phyloP scores from a whole-genome alignment of 2,113 vertebrate genomes.

The Gnathonemus echidnorhynchus region DNA sequence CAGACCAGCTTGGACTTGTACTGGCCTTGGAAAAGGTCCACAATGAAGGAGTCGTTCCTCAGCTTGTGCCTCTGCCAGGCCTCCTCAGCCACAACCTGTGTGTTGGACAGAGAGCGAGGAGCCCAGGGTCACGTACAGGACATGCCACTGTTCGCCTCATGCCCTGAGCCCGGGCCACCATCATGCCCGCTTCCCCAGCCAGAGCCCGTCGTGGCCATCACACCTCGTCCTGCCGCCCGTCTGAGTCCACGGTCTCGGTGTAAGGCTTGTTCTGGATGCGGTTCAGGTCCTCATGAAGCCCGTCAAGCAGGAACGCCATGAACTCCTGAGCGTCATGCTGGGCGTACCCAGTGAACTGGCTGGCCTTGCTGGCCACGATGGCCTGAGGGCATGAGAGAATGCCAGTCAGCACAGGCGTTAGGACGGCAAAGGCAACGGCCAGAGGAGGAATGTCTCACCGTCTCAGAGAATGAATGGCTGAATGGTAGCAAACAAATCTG shows the following conservation, averaged over 20 bases:
- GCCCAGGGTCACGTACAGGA: neutral
- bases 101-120: constrained; percentile 9
- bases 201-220: neutral
- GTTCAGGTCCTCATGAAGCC: constrained; percentile 95
- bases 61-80: constrained; percentile 98
- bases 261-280: constrained; percentile 97
- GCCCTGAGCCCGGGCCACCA: neutral
- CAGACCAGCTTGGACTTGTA: constrained; percentile 98
- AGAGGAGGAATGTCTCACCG: neutral
- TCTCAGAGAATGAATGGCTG: neutral
- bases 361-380: constrained; percentile 94
- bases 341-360: constrained; percentile 96
- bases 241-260: constrained; percentile 90
- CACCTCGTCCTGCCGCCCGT: constrained; percentile 90
- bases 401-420: neutral
- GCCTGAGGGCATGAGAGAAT: constrained; percentile 58
- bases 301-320: constrained; percentile 95
- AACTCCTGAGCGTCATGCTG: constrained; percentile 98
- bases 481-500: neutral
- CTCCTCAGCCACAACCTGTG: constrained; percentile 90
- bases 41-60: constrained; percentile 95
- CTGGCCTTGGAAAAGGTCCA: constrained; percentile 97
- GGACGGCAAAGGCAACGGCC: neutral
- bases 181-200: neutral
- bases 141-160: neutral